A percentile compares a stretch with the other conserved stretches of the same genome.
phyloP scores from a whole-genome alignment of 2,888 invertebrate species.

The Diaperis boleti region DNA sequence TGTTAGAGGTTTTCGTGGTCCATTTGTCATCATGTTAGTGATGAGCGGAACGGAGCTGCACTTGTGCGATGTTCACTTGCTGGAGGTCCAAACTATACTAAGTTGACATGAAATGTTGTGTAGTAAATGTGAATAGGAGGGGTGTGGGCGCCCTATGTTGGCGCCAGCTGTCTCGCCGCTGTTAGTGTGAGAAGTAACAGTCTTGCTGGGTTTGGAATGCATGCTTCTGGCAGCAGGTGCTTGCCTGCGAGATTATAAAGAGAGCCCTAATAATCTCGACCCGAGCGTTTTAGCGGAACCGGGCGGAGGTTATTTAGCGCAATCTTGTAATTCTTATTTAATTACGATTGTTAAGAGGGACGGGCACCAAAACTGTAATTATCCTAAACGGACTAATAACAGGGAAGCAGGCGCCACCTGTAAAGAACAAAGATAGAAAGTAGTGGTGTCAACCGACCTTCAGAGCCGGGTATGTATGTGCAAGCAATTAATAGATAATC shows the following conservation, averaged over 20 bases:
- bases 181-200: conserved; percentile 69
- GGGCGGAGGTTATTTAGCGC: conserved; percentile 29
- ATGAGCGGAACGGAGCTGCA: not conserved
- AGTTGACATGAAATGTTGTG: conserved; percentile 58
- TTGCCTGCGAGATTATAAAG: conserved; percentile 25
- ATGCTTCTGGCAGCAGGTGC: conserved; percentile 55
- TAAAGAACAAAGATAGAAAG: not conserved
- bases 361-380: conserved; percentile 1
- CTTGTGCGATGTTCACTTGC: conserved; percentile 25
- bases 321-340: conserved; percentile 8
- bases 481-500: no score
- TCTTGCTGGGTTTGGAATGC: conserved; percentile 69
- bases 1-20: conserved; percentile 21
- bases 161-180: conserved; percentile 69
- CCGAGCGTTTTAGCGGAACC: conserved; percentile 28
- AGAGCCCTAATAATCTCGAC: conserved; percentile 23
- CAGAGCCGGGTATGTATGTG: not conserved
- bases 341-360: conserved; percentile 1
- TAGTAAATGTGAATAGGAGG: conserved; percentile 57
- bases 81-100: conserved; percentile 42
- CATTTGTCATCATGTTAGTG: conserved; percentile 38
- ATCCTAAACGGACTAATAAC: conserved; percentile 13
- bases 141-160: conserved; percentile 71
- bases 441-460: not conserved
- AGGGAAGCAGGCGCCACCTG: not conserved